A percentile compares a stretch with the other conserved stretches of the same genome.
These are phyloP conservation scores for Notoglanidium macrostoma DNA, from an alignment of 2,797 vertebrate species.

Conservation along the genomic window DNA sequence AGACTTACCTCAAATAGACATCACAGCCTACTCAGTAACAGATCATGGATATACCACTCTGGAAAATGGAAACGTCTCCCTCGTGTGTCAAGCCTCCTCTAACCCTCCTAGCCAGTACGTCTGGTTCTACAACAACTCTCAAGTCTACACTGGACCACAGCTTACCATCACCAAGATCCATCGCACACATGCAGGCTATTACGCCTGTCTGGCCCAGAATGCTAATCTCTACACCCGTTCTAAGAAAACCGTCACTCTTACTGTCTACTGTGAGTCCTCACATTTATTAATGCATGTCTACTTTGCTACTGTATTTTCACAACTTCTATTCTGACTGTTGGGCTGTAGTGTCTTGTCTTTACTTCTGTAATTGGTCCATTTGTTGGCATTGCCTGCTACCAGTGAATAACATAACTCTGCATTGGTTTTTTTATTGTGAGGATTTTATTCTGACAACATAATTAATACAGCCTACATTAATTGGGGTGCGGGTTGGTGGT, in stretches of 20 bases:
- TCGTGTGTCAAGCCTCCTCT: constrained; percentile 85
- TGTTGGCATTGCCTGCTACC: background rate
- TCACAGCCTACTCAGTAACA: constrained; percentile 81
- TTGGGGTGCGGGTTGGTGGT: background rate
- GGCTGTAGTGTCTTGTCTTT: background rate
- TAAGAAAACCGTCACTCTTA: constrained; percentile 82
- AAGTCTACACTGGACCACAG: constrained; percentile 79
- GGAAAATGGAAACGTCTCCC: constrained; percentile 84
- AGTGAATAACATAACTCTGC: background rate
- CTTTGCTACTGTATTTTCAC: background rate
- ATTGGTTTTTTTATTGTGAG: background rate
- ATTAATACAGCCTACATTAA: background rate
- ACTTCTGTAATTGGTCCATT: background rate
- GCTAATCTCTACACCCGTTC: constrained; percentile 81
- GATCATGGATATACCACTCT: constrained; percentile 84
- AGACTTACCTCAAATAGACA: constrained; percentile 80
- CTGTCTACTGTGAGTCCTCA: constrained; percentile 87
- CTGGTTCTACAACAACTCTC: constrained; percentile 88
- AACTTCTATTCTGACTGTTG: background rate
- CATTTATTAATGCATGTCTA: background rate
- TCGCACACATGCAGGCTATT: constrained; percentile 82
- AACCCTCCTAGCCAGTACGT: constrained; percentile 86
- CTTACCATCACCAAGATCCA: constrained; percentile 77
- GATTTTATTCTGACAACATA: background rate
- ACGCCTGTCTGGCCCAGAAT: constrained; percentile 88